A percentile compares a stretch with the other conserved stretches of the same genome.
phyloP scores from a whole-genome alignment of 1,140 invertebrate species.

The Ostrea denselamellosa region DNA sequence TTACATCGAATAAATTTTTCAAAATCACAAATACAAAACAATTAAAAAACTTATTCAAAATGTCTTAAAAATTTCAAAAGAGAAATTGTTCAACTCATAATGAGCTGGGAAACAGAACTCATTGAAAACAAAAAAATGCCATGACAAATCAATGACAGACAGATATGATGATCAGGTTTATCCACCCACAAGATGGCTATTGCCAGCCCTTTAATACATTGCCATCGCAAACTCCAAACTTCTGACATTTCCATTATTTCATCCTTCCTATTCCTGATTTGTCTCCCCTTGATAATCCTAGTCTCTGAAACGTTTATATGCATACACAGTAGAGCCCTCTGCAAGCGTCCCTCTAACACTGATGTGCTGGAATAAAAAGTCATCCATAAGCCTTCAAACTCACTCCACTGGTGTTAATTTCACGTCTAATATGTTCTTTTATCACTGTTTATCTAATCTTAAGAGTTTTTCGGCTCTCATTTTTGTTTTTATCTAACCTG shows the following conservation, averaged over 20 bases:
- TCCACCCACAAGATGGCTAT: background rate
- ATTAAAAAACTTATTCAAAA: too few relatives aligned
- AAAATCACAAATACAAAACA: too few relatives aligned
- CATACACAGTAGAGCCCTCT: constrained; percentile 28
- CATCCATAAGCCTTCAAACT: constrained; percentile 32
- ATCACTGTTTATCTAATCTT: background rate
- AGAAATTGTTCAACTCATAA: background rate
- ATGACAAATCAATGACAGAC: too few relatives aligned
- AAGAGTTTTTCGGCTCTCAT: background rate
- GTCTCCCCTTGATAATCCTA: constrained; percentile 23
- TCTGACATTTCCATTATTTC: constrained; percentile 4
- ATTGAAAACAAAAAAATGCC: too few relatives aligned
- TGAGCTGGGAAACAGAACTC: background rate
- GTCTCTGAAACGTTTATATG: constrained; percentile 38
- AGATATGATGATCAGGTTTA: too few relatives aligned
- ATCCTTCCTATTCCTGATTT: constrained; percentile 20
- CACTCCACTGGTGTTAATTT: background rate
- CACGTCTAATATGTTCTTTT: background rate
- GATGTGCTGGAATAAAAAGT: constrained; percentile 37
- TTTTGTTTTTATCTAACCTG: constrained; percentile 12
- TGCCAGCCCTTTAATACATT: background rate
- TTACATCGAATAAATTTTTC: too few relatives aligned
- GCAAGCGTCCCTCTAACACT: constrained; percentile 34
- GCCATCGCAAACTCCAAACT: background rate
- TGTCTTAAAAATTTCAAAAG: too few relatives aligned